These are phyloP conservation scores for Aspidoscelis tigris DNA, from an alignment of 2,113 vertebrate species.

Conservation along the genomic window DNA sequence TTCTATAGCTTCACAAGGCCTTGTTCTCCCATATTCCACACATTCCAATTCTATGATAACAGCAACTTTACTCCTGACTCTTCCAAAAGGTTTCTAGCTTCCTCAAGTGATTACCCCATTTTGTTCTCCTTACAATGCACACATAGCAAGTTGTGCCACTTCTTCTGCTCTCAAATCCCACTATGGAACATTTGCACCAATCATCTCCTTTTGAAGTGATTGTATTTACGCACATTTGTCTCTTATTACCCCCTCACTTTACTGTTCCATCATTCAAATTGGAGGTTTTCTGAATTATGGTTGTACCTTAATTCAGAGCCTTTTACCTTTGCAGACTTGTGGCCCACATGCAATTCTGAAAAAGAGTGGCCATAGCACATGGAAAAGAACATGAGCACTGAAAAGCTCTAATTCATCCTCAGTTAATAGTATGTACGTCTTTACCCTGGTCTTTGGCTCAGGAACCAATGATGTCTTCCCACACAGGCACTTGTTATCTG, in stretches of 20 bases:
- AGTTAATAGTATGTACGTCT: too few species aligned
- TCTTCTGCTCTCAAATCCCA: neutral
- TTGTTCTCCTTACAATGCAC: neutral
- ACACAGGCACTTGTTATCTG: too few species aligned
- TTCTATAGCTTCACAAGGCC: neutral
- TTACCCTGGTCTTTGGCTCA: too few species aligned
- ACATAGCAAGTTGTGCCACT: neutral
- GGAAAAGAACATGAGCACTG: too few species aligned
- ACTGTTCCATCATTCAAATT: neutral
- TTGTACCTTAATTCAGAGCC: neutral
- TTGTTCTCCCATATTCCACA: too few species aligned
- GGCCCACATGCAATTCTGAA: too few species aligned
- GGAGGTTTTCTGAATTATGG: neutral
- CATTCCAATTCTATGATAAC: neutral
- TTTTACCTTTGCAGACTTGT: too few species aligned
- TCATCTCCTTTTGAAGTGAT: neutral
- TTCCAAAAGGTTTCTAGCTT: neutral
- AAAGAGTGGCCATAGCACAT: too few species aligned
- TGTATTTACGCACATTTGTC: neutral
- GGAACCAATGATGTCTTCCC: too few species aligned
- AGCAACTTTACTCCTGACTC: neutral
- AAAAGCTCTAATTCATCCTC: too few species aligned
- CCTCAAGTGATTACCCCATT: neutral
- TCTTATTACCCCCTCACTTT: neutral
- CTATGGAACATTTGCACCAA: neutral